Conservation (phyloP, 2,888 invertebrate genomes). For the Xanthorhoe designata region DNA sequence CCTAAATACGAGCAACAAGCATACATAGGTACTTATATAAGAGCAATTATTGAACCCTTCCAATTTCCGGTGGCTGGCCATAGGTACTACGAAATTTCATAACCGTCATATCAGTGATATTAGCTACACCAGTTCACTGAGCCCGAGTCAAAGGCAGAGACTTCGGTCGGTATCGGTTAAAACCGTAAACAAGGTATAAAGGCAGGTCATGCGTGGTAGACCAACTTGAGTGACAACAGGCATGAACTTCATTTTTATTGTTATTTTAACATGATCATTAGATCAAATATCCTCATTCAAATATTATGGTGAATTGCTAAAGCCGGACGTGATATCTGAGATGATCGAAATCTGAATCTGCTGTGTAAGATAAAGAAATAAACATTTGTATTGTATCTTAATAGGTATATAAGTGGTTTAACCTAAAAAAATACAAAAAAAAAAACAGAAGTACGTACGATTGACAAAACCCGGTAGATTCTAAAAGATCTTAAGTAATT, state of each 20-base stretch:
- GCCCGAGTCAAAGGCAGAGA: constrained; percentile 30
- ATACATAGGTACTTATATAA: not conserved
- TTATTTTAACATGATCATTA: too few relatives aligned
- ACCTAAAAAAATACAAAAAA: too few relatives aligned
- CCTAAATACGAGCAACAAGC: not conserved
- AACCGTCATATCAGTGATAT: constrained; percentile 30
- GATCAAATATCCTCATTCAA: too few relatives aligned
- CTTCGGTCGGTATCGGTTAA: constrained; percentile 40
- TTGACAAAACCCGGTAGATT: too few relatives aligned
- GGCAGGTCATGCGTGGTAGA: constrained; percentile 43
- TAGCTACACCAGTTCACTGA: constrained; percentile 29
- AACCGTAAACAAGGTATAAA: constrained; percentile 46
- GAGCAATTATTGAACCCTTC: constrained; percentile 3
- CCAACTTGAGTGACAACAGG: constrained; percentile 25
- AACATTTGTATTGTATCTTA: too few relatives aligned
- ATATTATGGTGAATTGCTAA: too few relatives aligned
- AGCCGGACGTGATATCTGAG: too few relatives aligned
- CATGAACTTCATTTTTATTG: constrained; percentile 3
- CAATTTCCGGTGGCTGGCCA: constrained; percentile 14
- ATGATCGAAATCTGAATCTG: too few relatives aligned
- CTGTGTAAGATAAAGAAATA: too few relatives aligned
- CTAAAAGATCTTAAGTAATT: too few relatives aligned
- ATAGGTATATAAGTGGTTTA: too few relatives aligned
- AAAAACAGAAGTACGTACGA: too few relatives aligned
- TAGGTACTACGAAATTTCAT: constrained; percentile 18